Evolutionary conservation across 2,797 vertebrate genomes (phyloP), one percentile per base, ranked within the genome.

Genomic region (Neosilurus mollespiculum): DNA sequence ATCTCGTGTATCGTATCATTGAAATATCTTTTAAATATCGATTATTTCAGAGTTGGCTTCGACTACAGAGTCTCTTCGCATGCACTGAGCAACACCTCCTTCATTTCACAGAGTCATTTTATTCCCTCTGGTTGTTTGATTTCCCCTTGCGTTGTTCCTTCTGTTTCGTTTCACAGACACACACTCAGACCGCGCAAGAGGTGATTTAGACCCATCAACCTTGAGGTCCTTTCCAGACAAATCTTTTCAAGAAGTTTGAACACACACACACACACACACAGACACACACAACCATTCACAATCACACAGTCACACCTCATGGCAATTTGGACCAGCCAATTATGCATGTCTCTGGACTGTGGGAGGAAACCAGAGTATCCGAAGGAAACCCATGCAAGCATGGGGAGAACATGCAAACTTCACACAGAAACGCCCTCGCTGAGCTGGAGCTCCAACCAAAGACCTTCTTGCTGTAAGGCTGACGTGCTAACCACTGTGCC

Each of bases 201-300:
- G 81, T 66, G 51, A 65, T 54, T 84, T 49, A n/a, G 72, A 83
- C 34, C 67, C 53, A 81, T 85, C 64, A 80, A 62, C 75, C 83
- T 83, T 85, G 51, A 75, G 73, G 22, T 72, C 78, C 75, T 84
- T 69, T 85, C 26, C 20, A 24, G 51, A n/a, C n/a, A 24, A 9
- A 70, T 73, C n/a, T 53, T 76, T 81, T 79, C 20, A n/a, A 6
- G 49, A 5, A 73, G 3, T 15, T 34, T 58, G 16, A 73, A 49
- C 20, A 72, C 49, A 30, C 11, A 51, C 7, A 73, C 69, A 14
- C 9, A 15, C 49, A 54, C 49, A 72, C 15, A 56, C 53, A 4
- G 8, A 18, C 34, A 2, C 24, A 12, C 49, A 67, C 34, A 62
- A n/a, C n/a, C 34, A 5, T 24, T 67, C 16, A 37, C 30, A 53